Evolutionary conservation across 1,140 invertebrate genomes (phyloP), one percentile per base, ranked within the genome.

Genomic region (Bombus pascuorum): DNA sequence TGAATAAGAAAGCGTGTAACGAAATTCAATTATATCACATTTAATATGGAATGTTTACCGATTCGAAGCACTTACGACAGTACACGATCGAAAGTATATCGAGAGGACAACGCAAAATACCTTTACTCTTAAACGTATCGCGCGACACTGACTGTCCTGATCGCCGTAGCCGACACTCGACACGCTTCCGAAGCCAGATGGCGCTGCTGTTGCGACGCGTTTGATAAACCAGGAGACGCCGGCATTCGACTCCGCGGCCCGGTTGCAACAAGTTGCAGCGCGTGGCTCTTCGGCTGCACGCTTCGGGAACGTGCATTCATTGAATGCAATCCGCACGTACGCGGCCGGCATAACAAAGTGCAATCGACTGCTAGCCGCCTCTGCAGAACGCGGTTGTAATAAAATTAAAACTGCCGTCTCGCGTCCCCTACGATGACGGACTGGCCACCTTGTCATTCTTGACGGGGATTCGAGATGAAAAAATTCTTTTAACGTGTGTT

Each of bases 211-310:
- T 22, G 18, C 57, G 9, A 68, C 37, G 32, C 75, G 59, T 65
- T 39, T 42, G 70, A 86, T 86, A 62, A 80, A 80, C 57, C 39
- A 25, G 57, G 18, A 57, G 72, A 44, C 39, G 47, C 53, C 47
- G 47, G 28, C 62, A 79, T 80, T 81, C 65, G 75, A 25, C 57
- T 76, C 72, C 39, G 79, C 57, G 66, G 39, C 74, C 70, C 28
- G 74, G 62, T 91, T 79, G 90, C 91, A 92, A 91, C 91, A 92
- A 92, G 91, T 92, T 92, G 91, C 83, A 72, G 73, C 83, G 83
- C 70, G 87, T 82, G 76, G 47, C 79, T 81, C 53, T 47, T 53
- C 44, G 22, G 28, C 66, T 71, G 47, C 66, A 71, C 32, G 42
- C 42, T 82, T 28, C 39, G 6, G 15, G 42, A 72, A 72, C 68